A percentile compares a stretch with the other conserved stretches of the same genome.
phyloP scores from a whole-genome alignment of 2,797 vertebrate genomes.

The Manis pentadactyla region DNA sequence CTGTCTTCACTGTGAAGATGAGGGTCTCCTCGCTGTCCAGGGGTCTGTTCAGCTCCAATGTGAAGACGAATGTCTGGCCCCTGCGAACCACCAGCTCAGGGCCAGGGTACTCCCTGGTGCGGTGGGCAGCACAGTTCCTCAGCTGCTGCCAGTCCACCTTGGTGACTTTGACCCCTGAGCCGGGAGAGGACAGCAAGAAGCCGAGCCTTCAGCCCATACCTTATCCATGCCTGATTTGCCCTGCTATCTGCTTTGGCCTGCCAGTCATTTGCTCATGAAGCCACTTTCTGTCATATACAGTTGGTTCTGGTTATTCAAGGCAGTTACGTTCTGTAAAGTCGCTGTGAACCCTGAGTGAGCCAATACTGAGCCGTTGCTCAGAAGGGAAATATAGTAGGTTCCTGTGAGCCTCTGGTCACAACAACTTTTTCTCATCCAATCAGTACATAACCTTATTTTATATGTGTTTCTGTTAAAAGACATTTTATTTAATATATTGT shows the following conservation, averaged over 20 bases:
- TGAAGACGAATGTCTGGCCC: conserved; percentile 88
- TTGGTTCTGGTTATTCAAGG: neutral
- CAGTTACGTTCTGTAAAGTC: neutral
- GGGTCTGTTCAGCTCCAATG: conserved; percentile 79
- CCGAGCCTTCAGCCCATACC: accelerated
- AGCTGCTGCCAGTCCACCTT: conserved; percentile 83
- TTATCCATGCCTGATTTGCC: accelerated
- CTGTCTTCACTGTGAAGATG: conserved; percentile 86
- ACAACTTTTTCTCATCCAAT: neutral
- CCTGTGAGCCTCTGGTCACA: neutral
- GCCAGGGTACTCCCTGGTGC: conserved; percentile 83
- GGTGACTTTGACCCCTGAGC: conserved; percentile 73
- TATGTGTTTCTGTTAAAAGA: neutral
- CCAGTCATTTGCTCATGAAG: neutral
- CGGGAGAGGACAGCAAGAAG: conserved; percentile 8
- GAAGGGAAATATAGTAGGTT: neutral
- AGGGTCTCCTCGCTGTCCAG: conserved; percentile 80
- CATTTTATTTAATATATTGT: neutral
- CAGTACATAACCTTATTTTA: neutral
- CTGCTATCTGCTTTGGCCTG: accelerated
- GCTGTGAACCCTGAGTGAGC: neutral
- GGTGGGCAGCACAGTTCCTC: conserved; percentile 81
- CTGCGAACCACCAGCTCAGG: conserved; percentile 84
- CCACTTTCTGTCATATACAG: accelerated
- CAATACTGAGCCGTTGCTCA: neutral